These are phyloP conservation scores for Salticus scenicus DNA, from an alignment of 2,888 invertebrate genomes.

Conservation along the genomic window DNA sequence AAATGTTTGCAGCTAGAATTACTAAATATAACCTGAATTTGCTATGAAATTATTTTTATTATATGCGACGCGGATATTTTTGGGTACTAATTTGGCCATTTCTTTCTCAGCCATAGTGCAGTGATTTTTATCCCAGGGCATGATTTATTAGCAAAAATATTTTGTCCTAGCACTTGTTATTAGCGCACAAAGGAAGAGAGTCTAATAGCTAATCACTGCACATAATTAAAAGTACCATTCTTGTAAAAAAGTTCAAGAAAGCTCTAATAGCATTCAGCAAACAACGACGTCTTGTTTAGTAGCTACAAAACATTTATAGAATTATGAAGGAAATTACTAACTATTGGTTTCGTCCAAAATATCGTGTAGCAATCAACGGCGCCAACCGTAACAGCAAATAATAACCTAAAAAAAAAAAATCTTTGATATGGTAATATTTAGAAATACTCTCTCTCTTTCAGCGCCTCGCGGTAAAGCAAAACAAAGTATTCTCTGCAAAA, in stretches of 20 bases:
- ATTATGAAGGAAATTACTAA: neutral
- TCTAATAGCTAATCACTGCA: conserved; percentile 47
- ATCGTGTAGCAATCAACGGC: neutral
- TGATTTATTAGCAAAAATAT: conserved; percentile 33
- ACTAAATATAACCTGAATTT: conserved; percentile 38
- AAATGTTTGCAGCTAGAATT: neutral
- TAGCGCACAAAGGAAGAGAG: conserved; percentile 58
- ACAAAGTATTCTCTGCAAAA: neutral
- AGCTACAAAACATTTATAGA: neutral
- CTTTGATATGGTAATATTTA: neutral
- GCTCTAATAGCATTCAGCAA: neutral
- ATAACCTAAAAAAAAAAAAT: neutral
- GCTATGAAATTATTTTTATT: conserved; percentile 61
- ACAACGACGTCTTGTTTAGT: conserved; percentile 2
- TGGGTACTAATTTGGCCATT: conserved; percentile 40
- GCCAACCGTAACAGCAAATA: conserved; percentile 1
- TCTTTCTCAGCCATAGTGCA: conserved; percentile 23
- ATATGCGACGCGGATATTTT: conserved; percentile 56
- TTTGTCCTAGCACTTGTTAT: conserved; percentile 63
- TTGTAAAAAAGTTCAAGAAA: neutral
- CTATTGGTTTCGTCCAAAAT: neutral
- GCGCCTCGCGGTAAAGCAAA: neutral
- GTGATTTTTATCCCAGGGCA: conserved; percentile 19
- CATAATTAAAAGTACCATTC: conserved; percentile 15
- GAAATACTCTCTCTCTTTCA: neutral